These are phyloP conservation scores for Percina caprodes DNA, from an alignment of 2,113 vertebrate species.

Conservation along the genomic window DNA sequence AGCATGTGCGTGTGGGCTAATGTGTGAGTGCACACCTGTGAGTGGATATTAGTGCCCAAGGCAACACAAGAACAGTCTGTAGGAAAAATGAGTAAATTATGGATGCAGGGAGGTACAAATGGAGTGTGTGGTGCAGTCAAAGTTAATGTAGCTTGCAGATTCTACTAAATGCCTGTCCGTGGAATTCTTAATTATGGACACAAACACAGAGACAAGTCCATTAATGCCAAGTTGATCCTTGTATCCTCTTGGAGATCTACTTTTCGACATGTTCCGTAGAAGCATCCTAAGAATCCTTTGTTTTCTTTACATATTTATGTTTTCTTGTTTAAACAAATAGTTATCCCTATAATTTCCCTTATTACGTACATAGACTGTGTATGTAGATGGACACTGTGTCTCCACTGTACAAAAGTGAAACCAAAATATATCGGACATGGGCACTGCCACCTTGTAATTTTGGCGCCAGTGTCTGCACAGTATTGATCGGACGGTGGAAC, in stretches of 20 bases:
- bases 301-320: neutral
- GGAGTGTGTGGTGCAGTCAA: constrained; percentile 51
- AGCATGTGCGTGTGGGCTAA: constrained; percentile 25
- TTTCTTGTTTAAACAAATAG: neutral
- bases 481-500: too few relatives aligned
- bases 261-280: neutral
- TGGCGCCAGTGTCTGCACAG: too few relatives aligned
- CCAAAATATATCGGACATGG: too few relatives aligned
- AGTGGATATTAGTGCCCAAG: constrained; percentile 51
- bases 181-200: constrained; percentile 64
- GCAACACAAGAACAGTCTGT: constrained; percentile 42
- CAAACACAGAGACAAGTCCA: constrained; percentile 51
- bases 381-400: too few relatives aligned
- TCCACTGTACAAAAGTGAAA: too few relatives aligned
- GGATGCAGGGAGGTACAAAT: constrained; percentile 63
- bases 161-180: constrained; percentile 48
- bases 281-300: neutral
- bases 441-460: too few relatives aligned
- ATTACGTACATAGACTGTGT: too few relatives aligned
- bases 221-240: constrained; percentile 47
- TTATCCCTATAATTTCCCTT: too few relatives aligned
- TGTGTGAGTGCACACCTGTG: constrained; percentile 52
- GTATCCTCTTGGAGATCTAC: neutral
- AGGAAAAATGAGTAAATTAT: constrained; percentile 65
- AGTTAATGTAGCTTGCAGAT: constrained; percentile 66